A percentile compares a stretch with the other conserved stretches of the same genome.
These are phyloP conservation scores for Agelas oroides DNA, from an alignment of 37 sponge, comb jelly and placozoan genomes.

Conservation along the genomic window DNA sequence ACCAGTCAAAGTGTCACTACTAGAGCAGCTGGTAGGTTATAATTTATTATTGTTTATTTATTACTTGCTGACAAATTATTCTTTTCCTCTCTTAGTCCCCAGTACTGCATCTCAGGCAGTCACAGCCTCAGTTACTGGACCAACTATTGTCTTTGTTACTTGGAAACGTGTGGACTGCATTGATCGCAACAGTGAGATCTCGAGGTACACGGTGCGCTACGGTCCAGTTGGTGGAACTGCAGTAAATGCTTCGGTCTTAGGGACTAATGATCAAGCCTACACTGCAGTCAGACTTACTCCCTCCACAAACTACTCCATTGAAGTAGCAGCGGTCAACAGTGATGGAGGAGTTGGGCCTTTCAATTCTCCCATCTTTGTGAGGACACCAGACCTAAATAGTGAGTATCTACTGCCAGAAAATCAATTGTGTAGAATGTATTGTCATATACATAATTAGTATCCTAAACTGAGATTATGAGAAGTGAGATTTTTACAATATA, in stretches of 20 bases:
- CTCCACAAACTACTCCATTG: constrained; percentile 5
- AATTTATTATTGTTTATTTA: too few species aligned
- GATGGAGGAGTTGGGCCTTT: constrained; percentile 13
- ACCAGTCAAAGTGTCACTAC: too few species aligned
- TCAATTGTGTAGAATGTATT: too few species aligned
- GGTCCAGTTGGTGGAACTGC: neutral
- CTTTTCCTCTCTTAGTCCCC: constrained; percentile 5
- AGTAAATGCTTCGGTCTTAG: neutral
- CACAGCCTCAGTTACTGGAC: constrained; percentile 11
- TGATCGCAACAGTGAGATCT: constrained; percentile 39
- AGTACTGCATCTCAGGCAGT: neutral
- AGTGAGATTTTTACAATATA: too few species aligned
- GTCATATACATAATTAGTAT: too few species aligned
- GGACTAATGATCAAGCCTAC: neutral
- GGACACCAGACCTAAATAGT: too few species aligned
- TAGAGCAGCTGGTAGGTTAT: too few species aligned
- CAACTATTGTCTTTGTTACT: neutral
- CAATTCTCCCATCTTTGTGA: neutral
- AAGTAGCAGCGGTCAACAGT: constrained; percentile 13
- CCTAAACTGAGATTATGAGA: too few species aligned
- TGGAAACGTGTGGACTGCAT: constrained; percentile 36
- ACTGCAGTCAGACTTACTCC: neutral
- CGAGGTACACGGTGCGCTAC: constrained; percentile 40
- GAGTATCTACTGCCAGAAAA: too few species aligned
- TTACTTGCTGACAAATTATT: neutral